Evolutionary conservation across 2,888 invertebrate genomes (phyloP).

Genomic region (Leucophora obtusa): DNA sequence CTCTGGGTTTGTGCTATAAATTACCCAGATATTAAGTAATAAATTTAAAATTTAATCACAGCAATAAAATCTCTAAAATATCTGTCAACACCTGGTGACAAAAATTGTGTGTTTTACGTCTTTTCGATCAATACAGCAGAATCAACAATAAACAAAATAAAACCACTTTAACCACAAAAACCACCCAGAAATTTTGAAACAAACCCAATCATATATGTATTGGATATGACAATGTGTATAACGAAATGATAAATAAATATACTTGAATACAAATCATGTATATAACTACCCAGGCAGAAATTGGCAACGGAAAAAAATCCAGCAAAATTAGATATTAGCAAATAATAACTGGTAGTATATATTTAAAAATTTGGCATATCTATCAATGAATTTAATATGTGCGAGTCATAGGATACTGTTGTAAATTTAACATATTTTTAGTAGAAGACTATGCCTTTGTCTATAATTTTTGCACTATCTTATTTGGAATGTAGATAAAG

Average conservation of each 20-base stretch:
- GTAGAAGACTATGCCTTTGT: no score
- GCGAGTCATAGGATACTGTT: no score
- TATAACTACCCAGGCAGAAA: no score
- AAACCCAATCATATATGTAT: constrained; percentile 10
- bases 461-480: no score
- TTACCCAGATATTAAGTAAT: constrained; percentile 38
- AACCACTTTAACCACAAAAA: constrained; percentile 54
- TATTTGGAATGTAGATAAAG: no score
- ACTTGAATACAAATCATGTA: constrained; percentile 66
- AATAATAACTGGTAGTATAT: no score
- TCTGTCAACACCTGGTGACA: constrained; percentile 52
- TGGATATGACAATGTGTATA: constrained; percentile 11
- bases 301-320: no score
- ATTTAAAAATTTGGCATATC: no score
- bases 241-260: constrained; percentile 66
- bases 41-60: constrained; percentile 54
- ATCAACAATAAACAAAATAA: constrained; percentile 23
- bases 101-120: constrained; percentile 16
- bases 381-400: no score
- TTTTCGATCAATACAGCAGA: constrained; percentile 25
- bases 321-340: no score
- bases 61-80: constrained; percentile 38
- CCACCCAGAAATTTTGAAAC: constrained; percentile 42
- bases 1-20: neutral
- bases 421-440: no score